Conservation (phyloP, 30 jellyfish, hydroid and myxozoan species). For the Aurelia sp. region DNA sequence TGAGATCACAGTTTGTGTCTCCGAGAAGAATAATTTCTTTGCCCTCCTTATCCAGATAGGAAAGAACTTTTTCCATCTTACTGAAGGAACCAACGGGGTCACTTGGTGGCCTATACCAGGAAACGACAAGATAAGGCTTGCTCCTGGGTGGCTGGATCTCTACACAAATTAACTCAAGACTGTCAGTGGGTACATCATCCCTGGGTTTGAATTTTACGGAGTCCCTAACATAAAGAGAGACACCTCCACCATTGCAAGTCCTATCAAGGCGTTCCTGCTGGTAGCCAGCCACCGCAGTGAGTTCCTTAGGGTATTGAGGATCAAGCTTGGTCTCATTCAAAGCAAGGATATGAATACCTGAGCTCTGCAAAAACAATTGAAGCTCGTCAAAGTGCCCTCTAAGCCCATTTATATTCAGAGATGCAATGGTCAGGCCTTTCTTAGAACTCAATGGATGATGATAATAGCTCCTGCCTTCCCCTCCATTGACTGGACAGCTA, state of each 20-base stretch:
- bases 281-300: background rate
- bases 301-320: constrained; percentile 12
- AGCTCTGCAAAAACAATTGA: background rate
- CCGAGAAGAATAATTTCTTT: too few species aligned
- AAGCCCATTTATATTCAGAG: constrained; percentile 15
- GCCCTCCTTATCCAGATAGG: too few species aligned
- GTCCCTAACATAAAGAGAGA: background rate
- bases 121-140: too few species aligned
- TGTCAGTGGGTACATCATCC: background rate
- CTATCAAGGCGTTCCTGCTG: constrained; percentile 1
- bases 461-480: background rate
- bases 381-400: constrained; percentile 7
- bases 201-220: background rate
- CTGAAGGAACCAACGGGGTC: too few species aligned
- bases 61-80: too few species aligned
- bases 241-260: constrained; percentile 1
- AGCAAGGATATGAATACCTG: constrained; percentile 8
- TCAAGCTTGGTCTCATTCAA: constrained; percentile 22
- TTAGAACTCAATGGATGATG: background rate
- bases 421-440: constrained; percentile 7
- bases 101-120: too few species aligned
- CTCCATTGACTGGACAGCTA: background rate
- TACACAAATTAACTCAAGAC: background rate
- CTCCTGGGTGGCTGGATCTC: background rate
- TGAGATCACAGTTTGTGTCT: too few species aligned